Evolutionary conservation across 2,113 vertebrate genomes (phyloP).

Genomic region (Lepus americanus): DNA sequence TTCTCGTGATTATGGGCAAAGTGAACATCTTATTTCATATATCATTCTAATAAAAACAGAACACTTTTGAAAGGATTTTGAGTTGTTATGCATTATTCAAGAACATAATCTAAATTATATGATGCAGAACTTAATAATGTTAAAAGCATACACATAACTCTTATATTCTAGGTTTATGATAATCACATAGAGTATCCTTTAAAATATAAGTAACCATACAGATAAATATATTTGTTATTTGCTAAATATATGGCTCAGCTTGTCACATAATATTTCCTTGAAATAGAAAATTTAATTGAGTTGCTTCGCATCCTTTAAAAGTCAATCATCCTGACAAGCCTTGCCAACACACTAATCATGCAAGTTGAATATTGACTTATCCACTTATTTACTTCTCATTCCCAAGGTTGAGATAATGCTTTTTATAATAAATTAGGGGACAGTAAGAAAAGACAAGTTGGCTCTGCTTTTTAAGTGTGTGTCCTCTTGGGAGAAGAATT

Average conservation of each 20-base stretch:
- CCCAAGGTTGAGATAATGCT: background rate
- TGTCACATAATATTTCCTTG: constrained; percentile 77
- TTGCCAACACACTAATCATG: background rate
- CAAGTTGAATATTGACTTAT: constrained; percentile 48
- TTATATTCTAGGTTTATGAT: constrained; percentile 73
- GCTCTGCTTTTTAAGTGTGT: background rate
- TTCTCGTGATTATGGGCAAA: background rate
- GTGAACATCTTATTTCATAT: background rate
- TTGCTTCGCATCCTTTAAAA: constrained; percentile 60
- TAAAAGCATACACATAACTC: background rate
- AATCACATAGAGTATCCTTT: constrained; percentile 56
- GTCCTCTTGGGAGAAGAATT: constrained; percentile 21
- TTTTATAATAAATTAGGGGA: constrained; percentile 41
- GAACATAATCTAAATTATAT: constrained; percentile 53
- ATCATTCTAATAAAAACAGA: constrained; percentile 35
- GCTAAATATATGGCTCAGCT: constrained; percentile 65
- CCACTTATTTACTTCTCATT: constrained; percentile 27
- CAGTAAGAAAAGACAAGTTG: constrained; percentile 15
- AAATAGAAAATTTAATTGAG: constrained; percentile 77
- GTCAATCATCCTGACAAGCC: constrained; percentile 75
- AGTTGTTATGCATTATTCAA: constrained; percentile 36
- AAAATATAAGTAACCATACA: constrained; percentile 73
- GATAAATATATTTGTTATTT: constrained; percentile 70
- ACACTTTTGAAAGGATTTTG: background rate
- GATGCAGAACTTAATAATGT: constrained; percentile 52